phyloP scores from a whole-genome alignment of 2,888 invertebrate genomes.

The Operophtera brumata region DNA sequence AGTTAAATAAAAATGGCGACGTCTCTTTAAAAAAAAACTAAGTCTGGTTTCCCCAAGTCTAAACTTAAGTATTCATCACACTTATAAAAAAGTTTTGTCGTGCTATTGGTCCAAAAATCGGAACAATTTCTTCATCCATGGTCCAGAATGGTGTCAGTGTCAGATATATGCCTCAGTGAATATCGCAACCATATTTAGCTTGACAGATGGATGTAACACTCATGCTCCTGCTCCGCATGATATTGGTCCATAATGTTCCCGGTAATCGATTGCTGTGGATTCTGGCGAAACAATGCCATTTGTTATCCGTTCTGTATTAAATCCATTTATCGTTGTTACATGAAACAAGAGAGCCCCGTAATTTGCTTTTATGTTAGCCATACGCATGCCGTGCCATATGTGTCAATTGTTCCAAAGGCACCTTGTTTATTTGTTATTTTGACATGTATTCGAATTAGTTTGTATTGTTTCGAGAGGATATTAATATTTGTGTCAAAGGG shows the following conservation, averaged over 20 bases:
- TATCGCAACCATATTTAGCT: conserved; percentile 36
- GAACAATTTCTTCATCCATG: too few species aligned
- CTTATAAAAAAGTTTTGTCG: too few species aligned
- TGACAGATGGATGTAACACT: conserved; percentile 39
- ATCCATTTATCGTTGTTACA: conserved; percentile 43
- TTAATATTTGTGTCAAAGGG: conserved; percentile 19
- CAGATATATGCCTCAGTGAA: conserved; percentile 1
- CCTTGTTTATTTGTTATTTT: conserved; percentile 11
- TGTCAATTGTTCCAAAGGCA: conserved; percentile 19
- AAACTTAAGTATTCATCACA: too few species aligned
- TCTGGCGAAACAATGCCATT: conserved; percentile 49
- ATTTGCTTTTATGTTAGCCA: conserved; percentile 24
- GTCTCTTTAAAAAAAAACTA: too few species aligned
- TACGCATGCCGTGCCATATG: not conserved
- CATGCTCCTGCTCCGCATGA: conserved; percentile 35
- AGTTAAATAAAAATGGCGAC: too few species aligned
- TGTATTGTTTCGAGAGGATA: conserved; percentile 16
- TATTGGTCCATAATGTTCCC: conserved; percentile 51
- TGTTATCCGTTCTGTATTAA: conserved; percentile 52
- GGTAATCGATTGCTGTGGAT: conserved; percentile 45
- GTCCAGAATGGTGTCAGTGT: too few species aligned
- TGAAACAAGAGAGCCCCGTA: conserved; percentile 32
- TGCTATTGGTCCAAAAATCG: too few species aligned
- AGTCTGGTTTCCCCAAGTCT: too few species aligned
- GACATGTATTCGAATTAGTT: conserved; percentile 14